Evolutionary conservation across 2,888 invertebrate genomes (phyloP).

Genomic region (Caenorhabditis sp.): DNA sequence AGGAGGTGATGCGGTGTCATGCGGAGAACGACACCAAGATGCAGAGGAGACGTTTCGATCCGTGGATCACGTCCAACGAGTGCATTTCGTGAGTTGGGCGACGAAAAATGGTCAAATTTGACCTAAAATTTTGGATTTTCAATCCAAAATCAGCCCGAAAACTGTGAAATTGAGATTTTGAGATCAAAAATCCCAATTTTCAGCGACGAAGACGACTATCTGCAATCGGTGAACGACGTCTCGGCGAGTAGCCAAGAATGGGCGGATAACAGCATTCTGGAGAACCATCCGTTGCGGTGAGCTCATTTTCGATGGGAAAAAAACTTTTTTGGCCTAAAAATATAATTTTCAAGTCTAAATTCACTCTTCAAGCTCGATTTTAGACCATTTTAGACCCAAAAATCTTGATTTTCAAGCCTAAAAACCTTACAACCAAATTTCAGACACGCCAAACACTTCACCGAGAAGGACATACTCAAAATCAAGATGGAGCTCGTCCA

Average conservation of each 20-base stretch:
- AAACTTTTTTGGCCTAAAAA: neutral
- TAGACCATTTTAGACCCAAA: neutral
- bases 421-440: neutral
- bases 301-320: neutral
- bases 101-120: neutral
- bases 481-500: conserved; percentile 41
- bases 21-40: conserved; percentile 50
- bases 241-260: conserved; percentile 24
- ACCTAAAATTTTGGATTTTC: neutral
- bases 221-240: conserved; percentile 23
- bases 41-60: conserved; percentile 33
- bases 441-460: conserved; percentile 46
- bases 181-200: neutral
- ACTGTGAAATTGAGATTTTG: neutral
- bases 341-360: no score
- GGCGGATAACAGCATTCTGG: conserved; percentile 28
- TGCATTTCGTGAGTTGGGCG: conserved; percentile 32
- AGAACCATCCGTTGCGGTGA: conserved; percentile 52
- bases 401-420: neutral
- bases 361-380: neutral
- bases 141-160: neutral
- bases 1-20: conserved; percentile 47
- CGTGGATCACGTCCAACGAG: conserved; percentile 52
- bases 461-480: conserved; percentile 57
- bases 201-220: conserved; percentile 64